Base-by-base conservation (phyloP, 2,888 invertebrate genomes). In the Sepioteuthis lessoniana region DNA sequence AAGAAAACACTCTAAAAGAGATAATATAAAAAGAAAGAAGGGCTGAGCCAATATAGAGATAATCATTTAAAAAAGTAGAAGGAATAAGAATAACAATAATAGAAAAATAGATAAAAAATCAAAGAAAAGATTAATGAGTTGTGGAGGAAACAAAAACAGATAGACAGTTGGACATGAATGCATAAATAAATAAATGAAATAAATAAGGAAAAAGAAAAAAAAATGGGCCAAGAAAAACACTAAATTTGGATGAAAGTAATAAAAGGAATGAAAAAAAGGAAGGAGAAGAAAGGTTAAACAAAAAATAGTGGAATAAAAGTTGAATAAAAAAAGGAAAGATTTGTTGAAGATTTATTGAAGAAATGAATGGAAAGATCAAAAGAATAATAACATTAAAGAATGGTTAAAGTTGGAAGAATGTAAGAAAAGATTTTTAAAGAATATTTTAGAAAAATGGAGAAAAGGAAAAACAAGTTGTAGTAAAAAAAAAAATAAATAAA, bases 351-450 rank as follows among this genome's bases (percentile, higher is more conserved):
- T 76, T 47, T 76, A 76, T 7, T 31, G n/a, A n/a, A n/a, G 35
- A n/a, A 76, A 76, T n/a, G 35, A 76, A n/a, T n/a, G n/a, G n/a
- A 76, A 76, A 76, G 76, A 76, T 76, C 76, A 76, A 76, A 76
- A 76, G 76, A 76, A 10, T n/a, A 76, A 76, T 76, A 76, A n/a
- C n/a, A 55, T 42, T 21, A 55, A 76, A n/a, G 76, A 76, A 76
- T 76, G 31, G 31, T 76, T 76, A 16, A 76, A 76, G 13, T 76
- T 76, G n/a, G 76, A 76, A 76, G n/a, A 76, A 55, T 55, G 55
- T 25, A 55, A 55, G 55, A 55, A 55, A 55, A 55, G 55, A 42
- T 42, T n/a, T n/a, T 76, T 2, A 76, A 76, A 76, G n/a, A 35
- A 10, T 10, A 4, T n/a, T 55, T n/a, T 1, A 35, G n/a, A 76